Percentiles rank a stretch among this genome's conserved stretches.
These are phyloP conservation scores for Amblyjoppa fuscipennis DNA, from an alignment of 2,888 invertebrate species.

Conservation along the genomic window DNA sequence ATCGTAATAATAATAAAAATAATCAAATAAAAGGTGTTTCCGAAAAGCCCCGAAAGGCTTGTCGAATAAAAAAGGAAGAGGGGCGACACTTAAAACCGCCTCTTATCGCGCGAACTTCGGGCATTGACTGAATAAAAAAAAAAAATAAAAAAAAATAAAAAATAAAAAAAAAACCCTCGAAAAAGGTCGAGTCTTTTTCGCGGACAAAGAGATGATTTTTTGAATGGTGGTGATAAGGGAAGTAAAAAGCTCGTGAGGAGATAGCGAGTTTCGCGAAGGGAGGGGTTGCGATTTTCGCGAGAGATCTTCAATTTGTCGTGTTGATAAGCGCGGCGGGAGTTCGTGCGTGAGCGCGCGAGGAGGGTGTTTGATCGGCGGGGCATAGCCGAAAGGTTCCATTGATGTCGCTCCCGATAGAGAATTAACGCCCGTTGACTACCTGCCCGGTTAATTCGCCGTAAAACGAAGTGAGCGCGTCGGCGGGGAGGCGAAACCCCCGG, in stretches of 20 bases:
- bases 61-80: background rate
- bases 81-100: background rate
- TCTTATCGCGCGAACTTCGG: background rate
- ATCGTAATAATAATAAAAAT: too few species aligned
- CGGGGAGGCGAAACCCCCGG: constrained; percentile 40
- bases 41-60: background rate
- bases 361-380: constrained; percentile 45
- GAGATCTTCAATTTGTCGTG: background rate
- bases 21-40: background rate
- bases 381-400: constrained; percentile 21
- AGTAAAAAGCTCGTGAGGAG: background rate
- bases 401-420: constrained; percentile 56
- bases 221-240: background rate
- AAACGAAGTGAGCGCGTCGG: constrained; percentile 51
- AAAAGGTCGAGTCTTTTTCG: background rate
- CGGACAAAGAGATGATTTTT: constrained; percentile 5
- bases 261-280: background rate
- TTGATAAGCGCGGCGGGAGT: background rate
- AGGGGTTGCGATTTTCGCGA: background rate
- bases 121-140: background rate
- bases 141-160: constrained; percentile 1
- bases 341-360: background rate
- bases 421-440: constrained; percentile 52
- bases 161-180: background rate
- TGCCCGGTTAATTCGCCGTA: constrained; percentile 63